These are phyloP conservation scores for Orussus abietinus DNA, from an alignment of 1,140 invertebrate genomes.

Conservation along the genomic window DNA sequence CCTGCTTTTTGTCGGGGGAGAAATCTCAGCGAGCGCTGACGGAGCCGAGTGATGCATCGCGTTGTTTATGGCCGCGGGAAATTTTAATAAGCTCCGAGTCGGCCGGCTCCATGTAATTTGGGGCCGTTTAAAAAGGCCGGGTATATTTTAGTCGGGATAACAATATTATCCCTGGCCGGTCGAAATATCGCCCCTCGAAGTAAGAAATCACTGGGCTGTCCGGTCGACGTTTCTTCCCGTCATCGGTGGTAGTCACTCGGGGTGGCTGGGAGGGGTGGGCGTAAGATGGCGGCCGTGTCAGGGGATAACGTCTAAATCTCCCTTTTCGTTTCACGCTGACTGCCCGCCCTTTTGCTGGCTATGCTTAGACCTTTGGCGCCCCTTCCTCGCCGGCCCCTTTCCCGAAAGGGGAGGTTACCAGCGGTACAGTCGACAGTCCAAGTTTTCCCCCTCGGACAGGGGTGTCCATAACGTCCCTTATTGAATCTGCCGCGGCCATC, in stretches of 20 bases:
- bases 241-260: slow-evolving; percentile 19
- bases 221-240: slow-evolving; percentile 29
- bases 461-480: too few relatives aligned
- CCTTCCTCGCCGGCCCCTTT: slow-evolving; percentile 15
- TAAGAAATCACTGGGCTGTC: slow-evolving; percentile 26
- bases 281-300: slow-evolving; percentile 34
- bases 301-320: slow-evolving; percentile 53
- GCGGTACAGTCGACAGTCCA: slow-evolving; percentile 26
- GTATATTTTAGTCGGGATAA: too few relatives aligned
- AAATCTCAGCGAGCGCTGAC: too few relatives aligned
- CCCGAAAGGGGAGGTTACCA: slow-evolving; percentile 23
- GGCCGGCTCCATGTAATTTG: too few relatives aligned
- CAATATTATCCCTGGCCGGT: too few relatives aligned
- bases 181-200: not conserved
- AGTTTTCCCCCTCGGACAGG: slow-evolving; percentile 21
- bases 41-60: too few relatives aligned
- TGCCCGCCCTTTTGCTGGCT: slow-evolving; percentile 46
- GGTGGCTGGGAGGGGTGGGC: slow-evolving; percentile 12
- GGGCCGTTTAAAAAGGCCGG: too few relatives aligned
- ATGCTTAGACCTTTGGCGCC: slow-evolving; percentile 26
- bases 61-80: too few relatives aligned
- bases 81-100: too few relatives aligned
- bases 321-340: slow-evolving; percentile 43
- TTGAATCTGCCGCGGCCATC: too few relatives aligned
- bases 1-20: too few relatives aligned